Conservation (phyloP, 2,888 invertebrate genomes). For the Prostheceraeus crozeri region DNA sequence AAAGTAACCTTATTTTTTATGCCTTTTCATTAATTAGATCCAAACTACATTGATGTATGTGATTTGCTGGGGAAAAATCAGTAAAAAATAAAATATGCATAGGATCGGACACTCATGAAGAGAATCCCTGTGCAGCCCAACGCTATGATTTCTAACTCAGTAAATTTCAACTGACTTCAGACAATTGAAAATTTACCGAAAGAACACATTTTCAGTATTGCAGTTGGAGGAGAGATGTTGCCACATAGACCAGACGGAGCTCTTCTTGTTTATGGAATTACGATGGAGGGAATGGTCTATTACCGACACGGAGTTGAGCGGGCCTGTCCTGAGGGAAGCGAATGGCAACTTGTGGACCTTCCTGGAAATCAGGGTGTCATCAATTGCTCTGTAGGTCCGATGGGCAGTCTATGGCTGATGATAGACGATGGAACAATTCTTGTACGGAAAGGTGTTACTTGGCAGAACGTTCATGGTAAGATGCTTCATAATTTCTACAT, state of each 20-base stretch:
- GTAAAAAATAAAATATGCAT: too few species aligned
- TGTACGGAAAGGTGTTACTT: slow-evolving; percentile 73
- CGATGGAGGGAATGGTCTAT: slow-evolving; percentile 80
- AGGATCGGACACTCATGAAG: too few species aligned
- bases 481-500: too few species aligned
- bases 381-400: slow-evolving; percentile 75
- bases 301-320: slow-evolving; percentile 73
- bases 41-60: too few species aligned
- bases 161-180: too few species aligned
- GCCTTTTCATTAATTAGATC: too few species aligned
- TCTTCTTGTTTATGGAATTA: slow-evolving; percentile 82
- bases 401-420: slow-evolving; percentile 78
- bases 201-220: slow-evolving; percentile 84
- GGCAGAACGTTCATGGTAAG: slow-evolving; percentile 68
- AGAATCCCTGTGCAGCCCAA: too few species aligned
- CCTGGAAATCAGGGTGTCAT: slow-evolving; percentile 69
- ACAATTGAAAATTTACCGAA: slow-evolving; percentile 50
- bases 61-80: too few species aligned
- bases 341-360: slow-evolving; percentile 69
- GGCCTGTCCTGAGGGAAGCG: slow-evolving; percentile 74
- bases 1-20: too few species aligned
- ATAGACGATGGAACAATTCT: slow-evolving; percentile 74
- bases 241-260: slow-evolving; percentile 69
- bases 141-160: too few species aligned
- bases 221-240: slow-evolving; percentile 74